A percentile compares a stretch with the other conserved stretches of the same genome.
phyloP scores from a whole-genome alignment of 1,140 invertebrate genomes.

The Aphelinus atriplicis region DNA sequence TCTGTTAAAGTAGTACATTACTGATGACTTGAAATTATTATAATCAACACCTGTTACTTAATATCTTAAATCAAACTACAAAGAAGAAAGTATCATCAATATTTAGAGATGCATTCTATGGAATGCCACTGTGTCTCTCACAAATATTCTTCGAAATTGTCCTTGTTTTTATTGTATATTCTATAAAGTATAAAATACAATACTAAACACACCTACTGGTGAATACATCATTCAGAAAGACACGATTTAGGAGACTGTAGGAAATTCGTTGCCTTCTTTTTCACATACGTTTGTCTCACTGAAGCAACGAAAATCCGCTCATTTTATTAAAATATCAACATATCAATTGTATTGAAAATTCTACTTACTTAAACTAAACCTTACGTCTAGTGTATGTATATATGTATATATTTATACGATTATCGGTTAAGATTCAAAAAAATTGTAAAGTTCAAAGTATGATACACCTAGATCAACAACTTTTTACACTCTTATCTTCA shows the following conservation, averaged over 20 bases:
- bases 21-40: conserved; percentile 34
- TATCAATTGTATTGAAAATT: conserved; percentile 46
- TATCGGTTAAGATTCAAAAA: conserved; percentile 43
- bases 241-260: conserved; percentile 58
- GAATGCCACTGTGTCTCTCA: conserved; percentile 50
- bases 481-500: conserved; percentile 64
- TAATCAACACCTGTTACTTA: conserved; percentile 50
- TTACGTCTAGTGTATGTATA: conserved; percentile 41
- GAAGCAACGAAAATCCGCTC: conserved; percentile 46
- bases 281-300: conserved; percentile 54
- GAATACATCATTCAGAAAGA: conserved; percentile 56
- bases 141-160: conserved; percentile 49
- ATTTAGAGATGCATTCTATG: conserved; percentile 49
- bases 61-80: conserved; percentile 51
- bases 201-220: conserved; percentile 51
- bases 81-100: conserved; percentile 48
- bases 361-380: conserved; percentile 30
- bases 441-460: conserved; percentile 52
- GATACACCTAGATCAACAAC: conserved; percentile 63
- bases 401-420: conserved; percentile 46
- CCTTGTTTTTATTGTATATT: conserved; percentile 45
- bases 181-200: conserved; percentile 54
- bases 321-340: conserved; percentile 56
- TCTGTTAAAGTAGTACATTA: conserved; percentile 29
- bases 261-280: conserved; percentile 52